Base-by-base conservation (phyloP, 2,113 vertebrate genomes). In the Excalfactoria chinensis region DNA sequence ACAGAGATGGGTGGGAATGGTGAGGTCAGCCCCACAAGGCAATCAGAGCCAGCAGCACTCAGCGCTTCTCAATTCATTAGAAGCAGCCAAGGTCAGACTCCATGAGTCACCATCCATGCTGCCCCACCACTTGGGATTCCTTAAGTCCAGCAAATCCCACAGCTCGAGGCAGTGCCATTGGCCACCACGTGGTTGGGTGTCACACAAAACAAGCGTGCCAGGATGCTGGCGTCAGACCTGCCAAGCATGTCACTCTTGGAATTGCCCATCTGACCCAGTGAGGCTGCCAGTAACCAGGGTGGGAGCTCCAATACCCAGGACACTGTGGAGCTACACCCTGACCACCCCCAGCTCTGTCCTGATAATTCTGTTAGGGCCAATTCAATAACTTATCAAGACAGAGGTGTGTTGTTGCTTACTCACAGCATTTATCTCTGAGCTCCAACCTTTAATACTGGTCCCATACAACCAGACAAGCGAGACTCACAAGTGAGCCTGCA, bases 21-120 rank as follows among this genome's bases (percentile, higher is more conserved):
- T 17, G 51, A 37, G 72, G 56, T 3, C 20, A 32, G 53, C 22
- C 14, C 78, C 15, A 13, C 0, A 0, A 0, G 28, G 44, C 28
- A 34, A 16, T 6, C 34, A 69, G 56, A 68, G 41, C 6, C 76
- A 41, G 41, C 72, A 88, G 18, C 1, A 5, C 40, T 13, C 40
- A 5, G 37, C 40, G 4, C 35, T 43, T 4, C 8, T 32, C 58
- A 21, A 37, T 40, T 75, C 64, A n/a, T 63, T 30, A 6, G n/a
- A 40, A 77, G 7, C 51, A 35, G 32, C 0, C 30, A 8, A 40
- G n/a, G 40, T 40, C 41, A 67, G 58, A 26, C 35, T 7, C 49
- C 56, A n/a, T 30, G 32, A 1, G 6, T 34, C 78, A 77, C 55
- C 60, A 69, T 2, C 30, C 55, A n/a, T 34, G 2, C 7, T 11